A percentile compares a stretch with the other conserved stretches of the same genome.
These are phyloP conservation scores for Azorinus chamasolen DNA, from an alignment of 2,888 invertebrate species.

Conservation along the genomic window DNA sequence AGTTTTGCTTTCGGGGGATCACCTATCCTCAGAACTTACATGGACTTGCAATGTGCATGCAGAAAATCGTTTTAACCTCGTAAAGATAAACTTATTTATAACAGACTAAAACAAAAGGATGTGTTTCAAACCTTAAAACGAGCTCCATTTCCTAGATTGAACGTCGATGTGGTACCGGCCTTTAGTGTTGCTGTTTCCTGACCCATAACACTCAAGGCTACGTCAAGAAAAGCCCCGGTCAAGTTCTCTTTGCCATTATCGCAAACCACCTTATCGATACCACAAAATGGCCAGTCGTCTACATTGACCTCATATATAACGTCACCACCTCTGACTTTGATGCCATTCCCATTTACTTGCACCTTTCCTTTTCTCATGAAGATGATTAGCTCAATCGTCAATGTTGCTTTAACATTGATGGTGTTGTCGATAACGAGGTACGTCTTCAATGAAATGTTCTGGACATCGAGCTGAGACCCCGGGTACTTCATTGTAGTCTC, in stretches of 20 bases:
- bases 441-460: background rate
- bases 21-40: too few species aligned
- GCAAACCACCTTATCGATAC: background rate
- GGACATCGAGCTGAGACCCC: background rate
- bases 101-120: too few species aligned
- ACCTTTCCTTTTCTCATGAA: constrained; percentile 34
- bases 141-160: too few species aligned
- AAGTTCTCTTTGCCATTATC: background rate
- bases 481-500: background rate
- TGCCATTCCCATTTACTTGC: constrained; percentile 14
- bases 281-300: constrained; percentile 35
- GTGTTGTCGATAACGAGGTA: background rate
- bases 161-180: too few species aligned
- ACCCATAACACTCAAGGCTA: constrained; percentile 6
- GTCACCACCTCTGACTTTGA: constrained; percentile 23
- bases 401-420: too few species aligned
- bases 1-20: too few species aligned
- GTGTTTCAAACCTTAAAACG: too few species aligned
- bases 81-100: too few species aligned
- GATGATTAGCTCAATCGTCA: constrained; percentile 7
- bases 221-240: constrained; percentile 4
- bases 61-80: too few species aligned
- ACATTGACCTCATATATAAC: constrained; percentile 33
- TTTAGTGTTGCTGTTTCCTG: too few species aligned
- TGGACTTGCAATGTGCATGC: too few species aligned